Percentiles rank a stretch among this genome's conserved stretches.
Evolutionary conservation across 37 sponge, comb jelly and placozoan genomes (phyloP).

Genomic region (Hexactinellida sp.): DNA sequence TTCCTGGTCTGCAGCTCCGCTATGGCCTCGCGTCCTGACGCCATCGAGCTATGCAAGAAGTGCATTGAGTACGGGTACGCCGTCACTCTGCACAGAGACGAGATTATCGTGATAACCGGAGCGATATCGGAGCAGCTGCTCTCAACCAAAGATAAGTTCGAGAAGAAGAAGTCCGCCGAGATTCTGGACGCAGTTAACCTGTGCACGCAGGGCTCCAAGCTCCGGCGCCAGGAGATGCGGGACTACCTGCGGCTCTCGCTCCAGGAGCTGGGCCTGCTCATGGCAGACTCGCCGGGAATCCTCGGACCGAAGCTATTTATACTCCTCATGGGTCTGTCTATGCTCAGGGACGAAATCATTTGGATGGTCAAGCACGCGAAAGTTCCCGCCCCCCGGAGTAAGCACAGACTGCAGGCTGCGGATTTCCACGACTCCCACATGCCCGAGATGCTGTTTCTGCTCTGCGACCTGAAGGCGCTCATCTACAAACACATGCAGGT

Average conservation of each 20-base stretch:
- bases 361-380: constrained; percentile 67
- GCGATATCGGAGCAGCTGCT: background rate
- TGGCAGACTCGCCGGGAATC: constrained; percentile 73
- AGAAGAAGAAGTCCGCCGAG: background rate
- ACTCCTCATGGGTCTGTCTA: constrained; percentile 43
- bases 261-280: constrained; percentile 44
- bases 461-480: constrained; percentile 46
- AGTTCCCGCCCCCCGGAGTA: constrained; percentile 37
- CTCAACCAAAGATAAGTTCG: background rate
- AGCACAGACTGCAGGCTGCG: constrained; percentile 44
- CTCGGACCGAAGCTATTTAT: constrained; percentile 73
- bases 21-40: background rate
- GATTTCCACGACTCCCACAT: constrained; percentile 56
- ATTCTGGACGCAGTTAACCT: background rate
- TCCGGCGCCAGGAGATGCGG: constrained; percentile 36
- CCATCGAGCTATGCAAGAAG: background rate
- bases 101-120: background rate
- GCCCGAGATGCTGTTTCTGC: constrained; percentile 59
- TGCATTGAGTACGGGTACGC: constrained; percentile 2
- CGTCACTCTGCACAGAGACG: background rate
- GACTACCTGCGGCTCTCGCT: constrained; percentile 56
- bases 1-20: background rate
- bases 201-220: background rate
- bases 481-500: constrained; percentile 37
- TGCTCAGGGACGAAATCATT: constrained; percentile 69